These are phyloP conservation scores for Syrphus vitripennis DNA, from an alignment of 2,888 invertebrate genomes.

Conservation along the genomic window DNA sequence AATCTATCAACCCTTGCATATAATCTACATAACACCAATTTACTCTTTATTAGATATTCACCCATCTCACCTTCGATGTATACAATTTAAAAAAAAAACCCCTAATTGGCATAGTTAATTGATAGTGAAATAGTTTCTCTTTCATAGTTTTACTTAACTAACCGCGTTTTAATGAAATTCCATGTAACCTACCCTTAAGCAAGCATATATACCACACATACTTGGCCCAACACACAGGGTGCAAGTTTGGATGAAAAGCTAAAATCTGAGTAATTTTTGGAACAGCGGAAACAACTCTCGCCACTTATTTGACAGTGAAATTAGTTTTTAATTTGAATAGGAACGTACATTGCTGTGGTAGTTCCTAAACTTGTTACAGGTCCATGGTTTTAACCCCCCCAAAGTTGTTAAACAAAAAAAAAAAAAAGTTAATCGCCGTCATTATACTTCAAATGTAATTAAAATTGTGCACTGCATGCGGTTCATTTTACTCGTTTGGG, in stretches of 20 bases:
- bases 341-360: conserved; percentile 17
- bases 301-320: conserved; percentile 39
- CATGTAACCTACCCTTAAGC: background rate
- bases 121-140: background rate
- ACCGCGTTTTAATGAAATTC: conserved; percentile 39
- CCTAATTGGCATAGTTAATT: background rate
- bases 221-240: background rate
- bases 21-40: no score
- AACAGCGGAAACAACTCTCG: background rate
- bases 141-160: background rate
- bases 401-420: conserved; percentile 9
- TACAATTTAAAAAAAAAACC: no score
- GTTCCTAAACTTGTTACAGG: background rate
- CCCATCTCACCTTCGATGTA: no score
- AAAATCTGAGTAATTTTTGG: conserved; percentile 33
- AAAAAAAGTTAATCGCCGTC: conserved; percentile 43
- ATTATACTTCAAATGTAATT: conserved; percentile 64
- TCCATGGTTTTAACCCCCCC: background rate
- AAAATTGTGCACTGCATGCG: conserved; percentile 57
- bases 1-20: no score
- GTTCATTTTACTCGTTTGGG: conserved; percentile 44
- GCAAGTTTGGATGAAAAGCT: conserved; percentile 15
- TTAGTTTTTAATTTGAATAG: conserved; percentile 49
- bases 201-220: background rate
- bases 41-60: no score